Base-by-base conservation (phyloP, 2,888 invertebrate species). In the Chrysodeixis includens region DNA sequence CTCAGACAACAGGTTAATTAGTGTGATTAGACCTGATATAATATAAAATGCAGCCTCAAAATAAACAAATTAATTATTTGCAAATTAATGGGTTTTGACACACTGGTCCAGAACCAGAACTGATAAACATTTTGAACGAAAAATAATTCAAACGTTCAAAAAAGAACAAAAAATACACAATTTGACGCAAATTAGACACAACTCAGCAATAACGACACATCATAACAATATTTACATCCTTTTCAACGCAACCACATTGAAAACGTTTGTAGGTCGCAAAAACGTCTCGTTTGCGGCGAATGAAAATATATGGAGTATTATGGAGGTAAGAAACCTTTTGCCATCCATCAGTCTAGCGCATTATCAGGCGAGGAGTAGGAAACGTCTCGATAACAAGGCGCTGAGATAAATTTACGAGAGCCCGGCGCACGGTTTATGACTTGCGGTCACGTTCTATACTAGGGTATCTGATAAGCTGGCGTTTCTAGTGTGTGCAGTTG, bases 401-500 rank as follows among this genome's bases (percentile, higher is more conserved):
- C 53, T 44, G 64, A 70, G 69, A 71, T 80, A 69, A 69, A 83
- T 82, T 81, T 81, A 79, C 66, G 69, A 78, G 63, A 59, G 35
- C 44, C 59, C 69, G 63, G 35, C 56, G 16, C 35, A 26, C 56
- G 51, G 53, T 72, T 81, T 74, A 79, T 62, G 65, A 60, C 56
- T 62, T 55, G 55, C 65, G 66, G 49, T 26, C 54, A 22, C 58
- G 64, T 71, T 70, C 53, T 57, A 26, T 61, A 35, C 18, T 46
- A 71, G n/a, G 20, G 54, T n/a, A 40, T 26, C n/a, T 51, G 71
- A 71, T 76, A 71, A 55, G 2, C 9, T 7, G n/a, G 0, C 22
- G 3, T 26, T 26, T 26, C 26, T 26, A 26, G 6, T 6, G 3
- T 4, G 26, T 26, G 26, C 3, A 26, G 26, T 26, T 26, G 26